These are phyloP conservation scores for Gymnoscopelus braueri DNA, from an alignment of 2,797 vertebrate genomes.

Conservation along the genomic window DNA sequence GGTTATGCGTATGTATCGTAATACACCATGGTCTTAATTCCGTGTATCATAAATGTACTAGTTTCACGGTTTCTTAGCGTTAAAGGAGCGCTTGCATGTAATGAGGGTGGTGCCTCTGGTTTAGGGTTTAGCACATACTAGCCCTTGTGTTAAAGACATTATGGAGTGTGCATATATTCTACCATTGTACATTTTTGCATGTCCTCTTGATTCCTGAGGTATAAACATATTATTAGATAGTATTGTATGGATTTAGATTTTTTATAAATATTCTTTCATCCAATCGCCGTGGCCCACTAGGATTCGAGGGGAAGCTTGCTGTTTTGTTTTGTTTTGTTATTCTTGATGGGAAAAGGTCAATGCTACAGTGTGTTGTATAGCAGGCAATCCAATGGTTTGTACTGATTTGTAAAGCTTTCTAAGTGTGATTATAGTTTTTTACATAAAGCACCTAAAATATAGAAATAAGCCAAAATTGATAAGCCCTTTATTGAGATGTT, in stretches of 20 bases:
- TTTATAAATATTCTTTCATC: not conserved
- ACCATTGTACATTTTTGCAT: slow-evolving; percentile 10
- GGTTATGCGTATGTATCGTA: not conserved
- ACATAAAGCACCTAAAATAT: slow-evolving; percentile 41
- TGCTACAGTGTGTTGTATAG: slow-evolving; percentile 48
- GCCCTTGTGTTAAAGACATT: slow-evolving; percentile 52
- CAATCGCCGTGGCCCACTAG: not conserved
- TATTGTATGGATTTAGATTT: too few relatives aligned
- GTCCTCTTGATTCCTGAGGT: not conserved
- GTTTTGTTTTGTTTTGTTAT: slow-evolving; percentile 49
- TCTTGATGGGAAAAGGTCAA: slow-evolving; percentile 56
- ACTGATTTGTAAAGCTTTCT: slow-evolving; percentile 29
- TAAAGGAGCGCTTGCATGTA: slow-evolving; percentile 63
- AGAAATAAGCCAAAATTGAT: slow-evolving; percentile 47
- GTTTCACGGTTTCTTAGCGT: slow-evolving; percentile 70
- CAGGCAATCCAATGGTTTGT: slow-evolving; percentile 14
- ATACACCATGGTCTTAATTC: slow-evolving; percentile 17
- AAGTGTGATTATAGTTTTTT: slow-evolving; percentile 41
- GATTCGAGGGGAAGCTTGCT: slow-evolving; percentile 32
- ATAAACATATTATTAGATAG: not conserved
- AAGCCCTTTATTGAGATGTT: slow-evolving; percentile 43
- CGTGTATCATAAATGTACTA: slow-evolving; percentile 43
- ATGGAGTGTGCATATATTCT: slow-evolving; percentile 16
- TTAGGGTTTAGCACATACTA: slow-evolving; percentile 47
- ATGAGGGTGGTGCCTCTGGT: slow-evolving; percentile 59